A percentile compares a stretch with the other conserved stretches of the same genome.
Evolutionary conservation across 2,797 vertebrate genomes (phyloP).

Genomic region (Leucoraja ocellata): DNA sequence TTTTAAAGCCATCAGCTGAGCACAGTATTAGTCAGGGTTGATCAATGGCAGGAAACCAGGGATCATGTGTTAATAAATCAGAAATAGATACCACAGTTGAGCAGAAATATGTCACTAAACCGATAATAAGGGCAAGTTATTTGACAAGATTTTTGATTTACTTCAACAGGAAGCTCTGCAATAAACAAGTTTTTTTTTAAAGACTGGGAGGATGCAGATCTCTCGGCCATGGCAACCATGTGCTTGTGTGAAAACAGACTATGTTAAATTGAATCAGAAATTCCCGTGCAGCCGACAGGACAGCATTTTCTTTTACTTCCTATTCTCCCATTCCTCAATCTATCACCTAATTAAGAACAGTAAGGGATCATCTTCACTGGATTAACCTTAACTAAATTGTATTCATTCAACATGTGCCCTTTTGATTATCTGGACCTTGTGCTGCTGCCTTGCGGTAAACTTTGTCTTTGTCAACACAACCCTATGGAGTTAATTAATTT

Average conservation of each 20-base stretch:
- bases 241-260: constrained; percentile 75
- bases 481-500: constrained; percentile 74
- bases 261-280: constrained; percentile 85
- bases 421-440: constrained; percentile 71
- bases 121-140: constrained; percentile 62
- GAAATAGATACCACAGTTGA: constrained; percentile 76
- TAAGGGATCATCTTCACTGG: constrained; percentile 68
- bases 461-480: constrained; percentile 61
- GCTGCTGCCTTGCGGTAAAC: constrained; percentile 60
- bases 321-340: constrained; percentile 64
- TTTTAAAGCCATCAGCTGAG: constrained; percentile 80
- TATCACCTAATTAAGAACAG: constrained; percentile 77
- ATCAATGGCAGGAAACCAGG: constrained; percentile 97
- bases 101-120: constrained; percentile 60
- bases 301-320: constrained; percentile 66
- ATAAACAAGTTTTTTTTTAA: constrained; percentile 45
- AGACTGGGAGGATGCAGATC: constrained; percentile 24
- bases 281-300: constrained; percentile 63
- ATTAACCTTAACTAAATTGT: constrained; percentile 75
- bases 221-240: constrained; percentile 61
- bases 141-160: constrained; percentile 54
- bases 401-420: constrained; percentile 72
- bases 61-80: constrained; percentile 89
- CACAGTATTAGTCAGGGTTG: constrained; percentile 72
- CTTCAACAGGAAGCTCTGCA: constrained; percentile 42